Evolutionary conservation across 1,140 invertebrate species (phyloP).

Genomic region (Brevipalpus yothersi): DNA sequence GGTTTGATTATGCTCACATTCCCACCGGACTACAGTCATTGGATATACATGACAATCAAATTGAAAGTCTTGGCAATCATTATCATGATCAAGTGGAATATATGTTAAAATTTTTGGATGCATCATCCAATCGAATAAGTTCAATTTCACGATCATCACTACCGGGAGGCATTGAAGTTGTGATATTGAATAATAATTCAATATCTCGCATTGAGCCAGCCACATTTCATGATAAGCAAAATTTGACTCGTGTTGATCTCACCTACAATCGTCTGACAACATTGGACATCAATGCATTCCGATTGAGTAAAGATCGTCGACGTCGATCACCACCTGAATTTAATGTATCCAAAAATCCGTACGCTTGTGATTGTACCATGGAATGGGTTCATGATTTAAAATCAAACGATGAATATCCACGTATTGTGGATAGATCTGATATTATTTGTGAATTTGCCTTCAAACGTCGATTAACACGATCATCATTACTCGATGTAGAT

Average conservation of each 20-base stretch:
- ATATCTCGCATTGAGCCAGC: slow-evolving; percentile 49
- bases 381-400: slow-evolving; percentile 55
- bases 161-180: slow-evolving; percentile 45
- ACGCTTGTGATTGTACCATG: slow-evolving; percentile 65
- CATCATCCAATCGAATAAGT: slow-evolving; percentile 50
- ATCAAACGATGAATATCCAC: slow-evolving; percentile 34
- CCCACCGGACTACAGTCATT: slow-evolving; percentile 60
- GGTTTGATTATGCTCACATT: slow-evolving; percentile 69
- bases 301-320: slow-evolving; percentile 21
- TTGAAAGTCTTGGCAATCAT: slow-evolving; percentile 59
- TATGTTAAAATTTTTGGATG: slow-evolving; percentile 36
- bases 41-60: slow-evolving; percentile 67
- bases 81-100: slow-evolving; percentile 42
- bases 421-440: slow-evolving; percentile 59
- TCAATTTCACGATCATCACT: slow-evolving; percentile 42
- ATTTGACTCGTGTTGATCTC: slow-evolving; percentile 54
- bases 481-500: slow-evolving; percentile 32
- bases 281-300: slow-evolving; percentile 52
- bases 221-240: slow-evolving; percentile 54
- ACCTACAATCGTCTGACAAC: slow-evolving; percentile 58
- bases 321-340: slow-evolving; percentile 41
- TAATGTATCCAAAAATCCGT: slow-evolving; percentile 62
- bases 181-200: slow-evolving; percentile 58
- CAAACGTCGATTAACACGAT: neutral
- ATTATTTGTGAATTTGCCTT: slow-evolving; percentile 36